Percentiles rank a stretch among this genome's conserved stretches.
Conservation (phyloP, 2,888 invertebrate genomes). For the Laspeyria flexula region DNA sequence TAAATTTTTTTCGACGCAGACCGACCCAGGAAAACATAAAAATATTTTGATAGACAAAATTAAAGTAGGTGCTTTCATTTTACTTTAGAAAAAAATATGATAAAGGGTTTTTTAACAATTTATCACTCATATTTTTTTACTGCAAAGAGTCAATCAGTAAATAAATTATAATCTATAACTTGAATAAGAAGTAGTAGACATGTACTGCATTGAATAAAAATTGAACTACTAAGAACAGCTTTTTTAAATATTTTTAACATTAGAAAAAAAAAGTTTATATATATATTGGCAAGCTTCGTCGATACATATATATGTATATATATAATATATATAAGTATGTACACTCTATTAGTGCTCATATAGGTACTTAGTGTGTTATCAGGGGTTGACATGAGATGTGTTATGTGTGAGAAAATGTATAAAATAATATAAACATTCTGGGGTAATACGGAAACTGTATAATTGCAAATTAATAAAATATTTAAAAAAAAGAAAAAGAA, state of each 20-base stretch:
- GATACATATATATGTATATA: no score
- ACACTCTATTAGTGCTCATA: constrained; percentile 55
- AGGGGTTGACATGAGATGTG: constrained; percentile 55
- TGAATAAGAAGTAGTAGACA: no score
- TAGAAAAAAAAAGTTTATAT: no score
- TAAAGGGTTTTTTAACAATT: neutral
- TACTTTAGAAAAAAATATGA: neutral
- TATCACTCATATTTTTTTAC: no score
- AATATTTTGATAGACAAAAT: no score
- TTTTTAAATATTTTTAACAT: no score
- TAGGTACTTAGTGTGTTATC: constrained; percentile 41
- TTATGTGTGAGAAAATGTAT: constrained; percentile 63
- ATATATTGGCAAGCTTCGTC: constrained; percentile 49
- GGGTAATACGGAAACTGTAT: constrained; percentile 51
- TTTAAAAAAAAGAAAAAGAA: constrained; percentile 39
- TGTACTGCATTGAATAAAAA: neutral
- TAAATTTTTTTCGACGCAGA: neutral
- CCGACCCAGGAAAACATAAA: no score
- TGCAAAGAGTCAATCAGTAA: no score
- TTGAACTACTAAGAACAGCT: no score
- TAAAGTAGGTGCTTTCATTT: no score
- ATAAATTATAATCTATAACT: no score
- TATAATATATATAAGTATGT: constrained; percentile 37
- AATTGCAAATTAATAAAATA: constrained; percentile 57
- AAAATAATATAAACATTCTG: constrained; percentile 47